Evolutionary conservation across 2,888 invertebrate species (phyloP), one percentile per base, ranked within the genome.

Genomic region (Horisme vitalbata): DNA sequence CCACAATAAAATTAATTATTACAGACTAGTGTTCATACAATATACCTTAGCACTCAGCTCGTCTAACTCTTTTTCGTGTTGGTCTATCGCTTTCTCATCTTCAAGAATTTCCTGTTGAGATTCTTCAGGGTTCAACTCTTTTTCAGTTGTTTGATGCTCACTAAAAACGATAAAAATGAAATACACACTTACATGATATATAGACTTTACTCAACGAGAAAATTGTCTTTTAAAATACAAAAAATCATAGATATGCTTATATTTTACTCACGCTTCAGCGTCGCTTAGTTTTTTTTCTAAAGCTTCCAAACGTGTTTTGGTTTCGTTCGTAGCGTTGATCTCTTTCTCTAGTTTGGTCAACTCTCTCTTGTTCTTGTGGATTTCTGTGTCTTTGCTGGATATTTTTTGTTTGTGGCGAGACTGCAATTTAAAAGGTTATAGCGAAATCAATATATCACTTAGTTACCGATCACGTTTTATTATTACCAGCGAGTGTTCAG

Each of bases 341-440:
- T 93, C 91, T 31, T 80, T 79, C 49, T 91, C 91, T 21, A 81
- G 46, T 57, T 91, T 90, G 0, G 78, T 72, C 0, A 91, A 80
- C 55, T 94, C 93, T 24, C 83, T 83, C 60, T 92, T 91, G 28
- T 89, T 87, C 24, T 92, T 90, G 11, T 69, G 68, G 11, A 92
- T 86, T 60, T 92, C 92, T 4, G 85, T 78, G 43, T 91, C 90
- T 67, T 94, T 94, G 10, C 92, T 85, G 2, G 85, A 76, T 43
- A 94, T 91, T 64, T 93, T 93, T 68, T 94, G 94, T 65, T 94
- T 93, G 23, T 93, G 88, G 50, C 92, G 91, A 0, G 93, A 91
- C 71, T 92, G 79, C 23, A 69, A 71, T 21, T 6, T 32, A 15
- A 39, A 5, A 30, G 28, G 6, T 3, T 14, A 8, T 15, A 14